Evolutionary conservation across 2,113 vertebrate species (phyloP).

Genomic region (Turnix velox): DNA sequence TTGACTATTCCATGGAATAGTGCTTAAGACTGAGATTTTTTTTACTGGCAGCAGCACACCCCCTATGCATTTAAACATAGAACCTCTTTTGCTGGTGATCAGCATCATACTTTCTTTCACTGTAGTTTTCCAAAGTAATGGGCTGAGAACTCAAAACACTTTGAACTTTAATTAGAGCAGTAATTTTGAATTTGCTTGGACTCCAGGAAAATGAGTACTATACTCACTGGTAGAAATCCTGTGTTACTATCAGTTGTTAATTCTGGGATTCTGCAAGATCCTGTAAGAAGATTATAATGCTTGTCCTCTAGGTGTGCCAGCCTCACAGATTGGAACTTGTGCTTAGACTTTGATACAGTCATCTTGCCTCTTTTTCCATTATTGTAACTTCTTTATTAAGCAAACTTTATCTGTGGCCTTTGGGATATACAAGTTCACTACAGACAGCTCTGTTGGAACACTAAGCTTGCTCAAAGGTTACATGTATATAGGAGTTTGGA

Average conservation of each 20-base stretch:
- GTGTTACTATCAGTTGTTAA: not conserved
- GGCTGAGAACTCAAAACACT: not conserved
- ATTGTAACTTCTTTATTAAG: not conserved
- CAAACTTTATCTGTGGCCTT: not conserved
- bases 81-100: not conserved
- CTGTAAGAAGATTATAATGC: not conserved
- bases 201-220: accelerated
- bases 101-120: not conserved
- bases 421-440: not conserved
- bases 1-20: not conserved
- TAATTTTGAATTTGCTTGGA: not conserved
- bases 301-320: not conserved
- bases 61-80: not conserved
- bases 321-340: not conserved
- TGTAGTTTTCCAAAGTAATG: too few relatives aligned
- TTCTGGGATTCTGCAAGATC: not conserved
- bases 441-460: not conserved
- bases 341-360: not conserved
- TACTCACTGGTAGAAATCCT: not conserved
- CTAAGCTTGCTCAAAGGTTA: not conserved
- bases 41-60: not conserved
- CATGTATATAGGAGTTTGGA: not conserved
- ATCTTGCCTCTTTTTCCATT: not conserved
- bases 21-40: not conserved
- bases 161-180: not conserved